These are phyloP conservation scores for Subacronicta megacephala DNA, from an alignment of 2,888 invertebrate genomes.

Conservation along the genomic window DNA sequence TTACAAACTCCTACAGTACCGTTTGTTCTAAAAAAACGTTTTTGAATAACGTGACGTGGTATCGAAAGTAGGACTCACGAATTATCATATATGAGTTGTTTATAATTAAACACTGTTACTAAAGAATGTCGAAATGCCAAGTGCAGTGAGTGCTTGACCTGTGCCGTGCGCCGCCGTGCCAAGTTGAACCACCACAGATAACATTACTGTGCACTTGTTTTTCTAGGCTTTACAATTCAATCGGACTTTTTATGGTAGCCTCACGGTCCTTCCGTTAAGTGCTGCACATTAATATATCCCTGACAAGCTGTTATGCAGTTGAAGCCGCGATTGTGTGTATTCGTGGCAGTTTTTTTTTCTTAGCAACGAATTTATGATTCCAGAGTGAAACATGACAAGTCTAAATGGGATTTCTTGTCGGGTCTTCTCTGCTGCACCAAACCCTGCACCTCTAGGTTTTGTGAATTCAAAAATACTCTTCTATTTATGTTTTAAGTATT, in stretches of 20 bases:
- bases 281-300: constrained; percentile 19
- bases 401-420: too few relatives aligned
- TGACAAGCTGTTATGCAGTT: neutral
- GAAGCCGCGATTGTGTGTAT: neutral
- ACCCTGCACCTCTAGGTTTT: too few relatives aligned
- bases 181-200: constrained; percentile 46
- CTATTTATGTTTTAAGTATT: too few relatives aligned
- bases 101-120: constrained; percentile 33
- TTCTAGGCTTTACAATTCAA: constrained; percentile 46
- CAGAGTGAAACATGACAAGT: too few relatives aligned
- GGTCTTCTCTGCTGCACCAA: too few relatives aligned
- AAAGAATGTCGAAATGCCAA: constrained; percentile 52
- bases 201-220: constrained; percentile 20
- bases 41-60: too few relatives aligned
- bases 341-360: neutral
- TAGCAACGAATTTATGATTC: neutral
- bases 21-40: too few relatives aligned
- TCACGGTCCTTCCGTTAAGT: constrained; percentile 49
- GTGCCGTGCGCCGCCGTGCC: constrained; percentile 19
- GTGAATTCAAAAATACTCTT: too few relatives aligned
- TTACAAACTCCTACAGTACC: too few relatives aligned
- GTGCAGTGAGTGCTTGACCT: constrained; percentile 35
- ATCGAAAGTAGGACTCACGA: too few relatives aligned
- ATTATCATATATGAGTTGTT: neutral
- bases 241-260: constrained; percentile 42